A percentile compares a stretch with the other conserved stretches of the same genome.
Conservation (phyloP, 2,888 invertebrate species). For the Apotomis turbidana region DNA sequence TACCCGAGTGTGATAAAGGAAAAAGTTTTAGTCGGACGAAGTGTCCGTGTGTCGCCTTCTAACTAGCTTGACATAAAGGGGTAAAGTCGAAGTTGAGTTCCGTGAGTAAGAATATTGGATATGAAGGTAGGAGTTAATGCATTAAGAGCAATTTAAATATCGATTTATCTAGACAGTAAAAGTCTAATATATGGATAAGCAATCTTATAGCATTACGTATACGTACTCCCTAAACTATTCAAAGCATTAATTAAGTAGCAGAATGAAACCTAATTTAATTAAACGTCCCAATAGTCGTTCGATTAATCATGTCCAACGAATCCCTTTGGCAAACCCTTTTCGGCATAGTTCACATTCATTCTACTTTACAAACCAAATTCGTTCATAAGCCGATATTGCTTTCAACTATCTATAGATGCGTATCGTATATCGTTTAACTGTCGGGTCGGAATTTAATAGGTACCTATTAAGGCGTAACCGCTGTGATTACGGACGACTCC, state of each 20-base stretch:
- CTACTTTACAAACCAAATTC: conserved; percentile 18
- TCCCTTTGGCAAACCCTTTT: conserved; percentile 2
- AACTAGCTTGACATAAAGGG: too few species aligned
- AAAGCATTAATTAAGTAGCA: conserved; percentile 1
- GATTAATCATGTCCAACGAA: conserved; percentile 21
- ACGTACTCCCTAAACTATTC: background rate
- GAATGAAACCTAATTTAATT: conserved; percentile 24
- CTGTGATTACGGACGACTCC: conserved; percentile 13
- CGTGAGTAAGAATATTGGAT: too few species aligned
- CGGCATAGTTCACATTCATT: conserved; percentile 23
- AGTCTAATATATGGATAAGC: too few species aligned
- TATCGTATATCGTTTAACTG: background rate
- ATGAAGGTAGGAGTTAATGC: too few species aligned
- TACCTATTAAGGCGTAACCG: conserved; percentile 8
- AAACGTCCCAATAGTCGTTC: conserved; percentile 25
- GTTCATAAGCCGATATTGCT: conserved; percentile 13
- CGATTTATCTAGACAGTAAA: too few species aligned
- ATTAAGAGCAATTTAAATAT: too few species aligned
- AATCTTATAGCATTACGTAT: too few species aligned
- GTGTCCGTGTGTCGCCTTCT: too few species aligned
- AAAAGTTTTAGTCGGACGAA: too few species aligned
- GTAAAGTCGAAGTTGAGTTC: too few species aligned
- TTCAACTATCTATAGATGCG: conserved; percentile 1
- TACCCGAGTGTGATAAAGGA: too few species aligned
- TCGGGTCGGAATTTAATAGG: conserved; percentile 14